Evolutionary conservation across 2,113 vertebrate genomes (phyloP).

Genomic region (Oplegnathus fasciatus): DNA sequence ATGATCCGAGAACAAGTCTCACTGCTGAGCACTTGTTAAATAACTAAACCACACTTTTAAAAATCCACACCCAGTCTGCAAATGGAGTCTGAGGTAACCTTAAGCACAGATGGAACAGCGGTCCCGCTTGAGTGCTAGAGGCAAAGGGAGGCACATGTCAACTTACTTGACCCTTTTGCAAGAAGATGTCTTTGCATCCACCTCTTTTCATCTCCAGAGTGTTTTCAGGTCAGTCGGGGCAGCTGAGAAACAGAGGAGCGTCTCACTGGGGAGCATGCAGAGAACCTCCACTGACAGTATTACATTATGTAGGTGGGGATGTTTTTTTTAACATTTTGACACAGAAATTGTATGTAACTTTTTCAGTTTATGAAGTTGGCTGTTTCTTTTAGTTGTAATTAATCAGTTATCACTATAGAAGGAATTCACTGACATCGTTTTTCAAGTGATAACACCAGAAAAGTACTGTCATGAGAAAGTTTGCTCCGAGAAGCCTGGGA

Average conservation of each 20-base stretch:
- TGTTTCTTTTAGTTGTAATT: neutral
- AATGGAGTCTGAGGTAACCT: conserved; percentile 1
- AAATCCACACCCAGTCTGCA: conserved; percentile 17
- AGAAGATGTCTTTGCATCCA: conserved; percentile 13
- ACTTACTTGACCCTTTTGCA: conserved; percentile 1
- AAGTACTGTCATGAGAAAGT: too few species aligned
- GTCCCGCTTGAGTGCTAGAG: neutral
- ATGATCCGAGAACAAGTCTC: neutral
- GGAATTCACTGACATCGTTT: neutral
- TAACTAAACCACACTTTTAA: conserved; percentile 6
- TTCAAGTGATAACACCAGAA: too few species aligned
- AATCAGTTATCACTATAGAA: neutral
- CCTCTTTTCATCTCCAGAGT: neutral
- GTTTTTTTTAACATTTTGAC: neutral
- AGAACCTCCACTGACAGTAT: neutral
- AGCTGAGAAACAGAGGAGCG: neutral
- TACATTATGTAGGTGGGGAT: neutral
- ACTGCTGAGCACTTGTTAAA: neutral
- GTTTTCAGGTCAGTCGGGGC: neutral
- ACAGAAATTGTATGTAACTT: neutral
- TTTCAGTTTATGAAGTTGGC: neutral
- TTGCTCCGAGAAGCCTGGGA: too few species aligned
- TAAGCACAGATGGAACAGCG: neutral
- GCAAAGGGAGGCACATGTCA: conserved; percentile 3
- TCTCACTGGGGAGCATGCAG: neutral